A percentile compares a stretch with the other conserved stretches of the same genome.
phyloP scores from a whole-genome alignment of 2,113 vertebrate species.

The Mobula birostris region DNA sequence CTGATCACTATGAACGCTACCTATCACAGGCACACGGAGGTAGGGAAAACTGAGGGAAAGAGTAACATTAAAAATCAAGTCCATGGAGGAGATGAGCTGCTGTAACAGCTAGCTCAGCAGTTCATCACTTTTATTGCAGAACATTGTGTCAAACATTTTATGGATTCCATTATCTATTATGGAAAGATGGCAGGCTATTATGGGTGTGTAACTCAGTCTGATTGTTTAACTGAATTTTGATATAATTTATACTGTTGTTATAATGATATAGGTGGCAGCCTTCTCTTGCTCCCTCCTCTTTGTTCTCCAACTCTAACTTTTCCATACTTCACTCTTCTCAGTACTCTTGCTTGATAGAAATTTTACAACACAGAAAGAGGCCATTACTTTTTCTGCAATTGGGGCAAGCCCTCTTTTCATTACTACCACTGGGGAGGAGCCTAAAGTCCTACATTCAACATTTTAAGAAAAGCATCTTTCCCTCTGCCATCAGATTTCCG shows the following conservation, averaged over 20 bases:
- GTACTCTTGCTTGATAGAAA: neutral
- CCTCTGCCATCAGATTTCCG: too few relatives aligned
- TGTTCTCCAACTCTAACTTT: neutral
- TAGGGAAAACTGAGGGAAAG: neutral
- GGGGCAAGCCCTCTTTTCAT: too few relatives aligned
- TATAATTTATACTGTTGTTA: neutral
- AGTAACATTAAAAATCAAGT: neutral
- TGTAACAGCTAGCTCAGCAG: neutral
- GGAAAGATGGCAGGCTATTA: neutral
- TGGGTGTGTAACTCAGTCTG: neutral
- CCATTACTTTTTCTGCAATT: too few relatives aligned
- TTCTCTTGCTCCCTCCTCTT: neutral
- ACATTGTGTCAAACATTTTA: neutral
- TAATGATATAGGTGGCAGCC: neutral
- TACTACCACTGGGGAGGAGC: too few relatives aligned
- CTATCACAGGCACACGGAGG: neutral
- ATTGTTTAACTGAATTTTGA: neutral
- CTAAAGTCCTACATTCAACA: too few relatives aligned
- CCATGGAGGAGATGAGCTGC: too few relatives aligned
- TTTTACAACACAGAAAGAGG: too few relatives aligned
- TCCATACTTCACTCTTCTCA: neutral
- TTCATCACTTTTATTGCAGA: neutral
- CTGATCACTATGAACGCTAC: neutral
- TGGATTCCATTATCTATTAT: neutral
- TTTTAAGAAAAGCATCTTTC: too few relatives aligned